Percentiles rank a stretch among this genome's conserved stretches.
Conservation (phyloP, 2,113 vertebrate species). For the Micromys minutus region DNA sequence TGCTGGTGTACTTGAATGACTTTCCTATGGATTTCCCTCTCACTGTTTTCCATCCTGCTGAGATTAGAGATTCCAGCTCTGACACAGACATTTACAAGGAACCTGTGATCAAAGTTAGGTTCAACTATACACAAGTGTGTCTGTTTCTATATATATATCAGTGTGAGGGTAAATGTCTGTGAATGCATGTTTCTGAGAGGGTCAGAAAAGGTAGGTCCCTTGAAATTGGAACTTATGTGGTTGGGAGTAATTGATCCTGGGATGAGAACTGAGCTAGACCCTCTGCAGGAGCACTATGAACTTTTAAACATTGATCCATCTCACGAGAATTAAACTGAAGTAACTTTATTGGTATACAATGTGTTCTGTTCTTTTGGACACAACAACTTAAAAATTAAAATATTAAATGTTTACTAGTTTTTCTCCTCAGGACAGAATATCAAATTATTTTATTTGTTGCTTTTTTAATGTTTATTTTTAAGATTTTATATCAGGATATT, state of each 20-base stretch:
- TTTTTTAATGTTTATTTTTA: background rate
- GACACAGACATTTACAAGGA: too few relatives aligned
- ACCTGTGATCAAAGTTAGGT: too few relatives aligned
- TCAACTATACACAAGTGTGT: too few relatives aligned
- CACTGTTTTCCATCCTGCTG: too few relatives aligned
- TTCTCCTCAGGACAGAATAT: background rate
- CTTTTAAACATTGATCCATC: background rate
- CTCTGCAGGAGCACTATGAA: too few relatives aligned
- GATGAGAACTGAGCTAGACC: background rate
- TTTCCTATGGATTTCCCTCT: too few relatives aligned
- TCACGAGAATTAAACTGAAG: background rate
- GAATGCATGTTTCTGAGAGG: background rate
- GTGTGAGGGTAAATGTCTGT: too few relatives aligned
- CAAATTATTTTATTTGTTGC: background rate
- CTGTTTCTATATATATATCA: too few relatives aligned
- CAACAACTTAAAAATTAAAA: background rate
- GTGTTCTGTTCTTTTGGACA: background rate
- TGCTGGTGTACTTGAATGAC: too few relatives aligned
- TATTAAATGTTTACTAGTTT: background rate
- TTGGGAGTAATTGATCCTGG: background rate
- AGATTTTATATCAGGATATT: background rate
- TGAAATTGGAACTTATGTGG: background rate
- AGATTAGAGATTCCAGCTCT: too few relatives aligned
- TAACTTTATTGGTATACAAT: background rate
- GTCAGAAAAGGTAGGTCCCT: background rate